These are phyloP conservation scores for Barypeithes pellucidus DNA, from an alignment of 2,888 invertebrate genomes.

Conservation along the genomic window DNA sequence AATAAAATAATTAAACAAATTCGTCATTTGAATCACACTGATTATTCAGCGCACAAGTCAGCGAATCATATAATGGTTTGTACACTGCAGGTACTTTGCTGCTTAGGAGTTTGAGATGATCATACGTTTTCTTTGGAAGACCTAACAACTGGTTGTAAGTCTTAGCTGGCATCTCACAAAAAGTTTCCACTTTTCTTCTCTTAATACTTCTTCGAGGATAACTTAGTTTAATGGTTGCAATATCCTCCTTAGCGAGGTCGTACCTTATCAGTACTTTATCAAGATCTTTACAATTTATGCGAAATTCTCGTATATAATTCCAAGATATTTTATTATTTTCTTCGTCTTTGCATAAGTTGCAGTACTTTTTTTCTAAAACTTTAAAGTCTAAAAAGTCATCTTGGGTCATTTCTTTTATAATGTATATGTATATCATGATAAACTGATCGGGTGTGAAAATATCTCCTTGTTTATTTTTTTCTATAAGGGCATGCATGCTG, in stretches of 20 bases:
- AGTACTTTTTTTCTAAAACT: conserved; percentile 12
- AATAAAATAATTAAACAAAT: not conserved
- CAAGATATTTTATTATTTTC: conserved; percentile 11
- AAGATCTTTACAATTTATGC: not conserved
- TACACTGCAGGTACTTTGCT: not conserved
- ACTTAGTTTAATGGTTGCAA: not conserved
- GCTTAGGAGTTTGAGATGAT: not conserved
- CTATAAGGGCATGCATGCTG: conserved; percentile 8
- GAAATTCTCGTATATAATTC: conserved; percentile 2
- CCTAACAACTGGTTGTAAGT: not conserved
- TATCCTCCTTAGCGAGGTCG: not conserved
- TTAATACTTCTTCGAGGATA: not conserved
- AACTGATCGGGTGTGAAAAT: conserved; percentile 26
- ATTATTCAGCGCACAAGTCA: not conserved
- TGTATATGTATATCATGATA: conserved; percentile 18
- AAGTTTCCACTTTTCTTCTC: not conserved
- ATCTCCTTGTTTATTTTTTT: conserved; percentile 19
- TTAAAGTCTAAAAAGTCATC: conserved; percentile 34
- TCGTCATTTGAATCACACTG: not conserved
- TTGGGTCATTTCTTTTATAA: conserved; percentile 39
- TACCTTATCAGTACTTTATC: not conserved
- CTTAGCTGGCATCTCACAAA: not conserved
- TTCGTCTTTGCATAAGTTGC: not conserved
- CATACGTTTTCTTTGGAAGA: conserved; percentile 8
- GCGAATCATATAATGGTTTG: conserved; percentile 5